Conservation (phyloP, 1,140 invertebrate species). For the Neodiprion lecontei region DNA sequence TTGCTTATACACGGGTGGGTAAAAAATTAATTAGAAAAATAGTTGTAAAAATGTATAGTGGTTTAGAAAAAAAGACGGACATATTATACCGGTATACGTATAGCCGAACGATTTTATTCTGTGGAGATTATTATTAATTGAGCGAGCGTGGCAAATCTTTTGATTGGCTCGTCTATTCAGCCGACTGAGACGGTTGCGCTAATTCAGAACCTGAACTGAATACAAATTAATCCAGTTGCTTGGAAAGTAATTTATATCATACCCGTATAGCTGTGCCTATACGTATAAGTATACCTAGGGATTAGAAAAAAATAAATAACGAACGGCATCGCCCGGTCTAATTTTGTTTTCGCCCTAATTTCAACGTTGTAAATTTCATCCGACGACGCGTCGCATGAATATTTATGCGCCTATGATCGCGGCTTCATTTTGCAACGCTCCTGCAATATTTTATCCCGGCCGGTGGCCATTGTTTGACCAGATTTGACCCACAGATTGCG, state of each 20-base stretch:
- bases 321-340: background rate
- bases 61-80: background rate
- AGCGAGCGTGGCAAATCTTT: background rate
- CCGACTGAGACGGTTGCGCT: background rate
- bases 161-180: background rate
- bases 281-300: too few relatives aligned
- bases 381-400: constrained; percentile 33
- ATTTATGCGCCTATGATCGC: constrained; percentile 33
- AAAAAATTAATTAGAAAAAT: too few relatives aligned
- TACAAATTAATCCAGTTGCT: background rate
- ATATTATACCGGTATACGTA: background rate
- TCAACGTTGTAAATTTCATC: background rate
- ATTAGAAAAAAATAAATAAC: background rate
- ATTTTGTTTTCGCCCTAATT: background rate
- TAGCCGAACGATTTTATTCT: background rate
- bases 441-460: constrained; percentile 30
- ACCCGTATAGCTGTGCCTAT: too few relatives aligned
- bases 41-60: too few relatives aligned
- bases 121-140: background rate
- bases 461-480: constrained; percentile 12
- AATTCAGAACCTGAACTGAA: background rate
- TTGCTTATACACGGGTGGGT: background rate
- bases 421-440: background rate
- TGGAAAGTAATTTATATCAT: background rate
- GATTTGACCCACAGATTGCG: constrained; percentile 28